Evolutionary conservation across 2,888 invertebrate species (phyloP).

Genomic region (Phragmatobia fuliginosa): DNA sequence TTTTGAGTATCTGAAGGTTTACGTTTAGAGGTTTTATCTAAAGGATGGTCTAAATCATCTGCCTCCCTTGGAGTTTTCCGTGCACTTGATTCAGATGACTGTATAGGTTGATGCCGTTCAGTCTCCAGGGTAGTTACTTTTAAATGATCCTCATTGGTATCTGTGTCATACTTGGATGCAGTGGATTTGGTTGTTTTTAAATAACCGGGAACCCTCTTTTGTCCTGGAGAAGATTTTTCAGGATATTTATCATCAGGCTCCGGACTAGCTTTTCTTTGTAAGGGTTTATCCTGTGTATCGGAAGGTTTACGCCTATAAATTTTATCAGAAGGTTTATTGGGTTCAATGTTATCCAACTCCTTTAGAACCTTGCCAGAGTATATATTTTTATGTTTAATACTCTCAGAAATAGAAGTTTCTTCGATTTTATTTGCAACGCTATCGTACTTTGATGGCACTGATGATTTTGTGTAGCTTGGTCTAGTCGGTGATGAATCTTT

Average conservation of each 20-base stretch:
- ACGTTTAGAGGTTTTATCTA: constrained; percentile 33
- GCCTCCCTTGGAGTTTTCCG: constrained; percentile 19
- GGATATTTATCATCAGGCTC: constrained; percentile 19
- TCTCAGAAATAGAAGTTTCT: constrained; percentile 20
- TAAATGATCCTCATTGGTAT: constrained; percentile 29
- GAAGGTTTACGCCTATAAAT: constrained; percentile 33
- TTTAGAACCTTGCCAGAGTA: constrained; percentile 27
- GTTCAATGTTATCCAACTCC: constrained; percentile 14
- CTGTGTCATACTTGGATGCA: constrained; percentile 38
- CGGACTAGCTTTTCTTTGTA: constrained; percentile 27
- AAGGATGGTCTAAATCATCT: constrained; percentile 23
- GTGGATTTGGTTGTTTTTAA: constrained; percentile 41
- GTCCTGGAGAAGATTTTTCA: constrained; percentile 25
- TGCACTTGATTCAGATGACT: constrained; percentile 23
- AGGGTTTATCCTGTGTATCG: constrained; percentile 8
- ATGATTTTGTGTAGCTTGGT: constrained; percentile 27
- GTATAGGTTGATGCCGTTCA: constrained; percentile 8
- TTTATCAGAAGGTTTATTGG: constrained; percentile 26
- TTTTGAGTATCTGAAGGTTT: constrained; percentile 23
- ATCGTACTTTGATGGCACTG: constrained; percentile 28
- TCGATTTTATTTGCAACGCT: constrained; percentile 18
- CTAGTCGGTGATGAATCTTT: constrained; percentile 18
- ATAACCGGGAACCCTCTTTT: constrained; percentile 30
- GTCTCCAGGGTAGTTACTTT: constrained; percentile 16
- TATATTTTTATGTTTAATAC: constrained; percentile 26